Evolutionary conservation across 2,888 invertebrate species (phyloP).

Genomic region (Elmis aenea): DNA sequence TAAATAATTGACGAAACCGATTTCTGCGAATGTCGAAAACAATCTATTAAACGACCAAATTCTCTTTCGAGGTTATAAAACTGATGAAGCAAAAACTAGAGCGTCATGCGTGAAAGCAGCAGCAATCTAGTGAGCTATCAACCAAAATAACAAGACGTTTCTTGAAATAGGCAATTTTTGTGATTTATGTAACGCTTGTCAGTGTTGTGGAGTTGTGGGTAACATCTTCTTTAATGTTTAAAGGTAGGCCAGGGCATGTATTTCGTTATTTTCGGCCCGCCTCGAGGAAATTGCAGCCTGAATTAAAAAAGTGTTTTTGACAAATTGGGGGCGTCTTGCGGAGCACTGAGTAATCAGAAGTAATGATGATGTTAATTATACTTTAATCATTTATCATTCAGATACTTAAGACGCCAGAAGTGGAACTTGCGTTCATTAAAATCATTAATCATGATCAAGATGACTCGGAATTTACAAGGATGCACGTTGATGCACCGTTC

Average conservation of each 20-base stretch:
- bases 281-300: no score
- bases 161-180: constrained; percentile 15
- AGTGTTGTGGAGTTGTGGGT: constrained; percentile 9
- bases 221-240: constrained; percentile 16
- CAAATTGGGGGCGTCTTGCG: constrained; percentile 14
- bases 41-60: no score
- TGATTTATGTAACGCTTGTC: constrained; percentile 15
- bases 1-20: no score
- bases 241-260: constrained; percentile 1
- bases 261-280: no score
- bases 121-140: no score
- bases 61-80: no score
- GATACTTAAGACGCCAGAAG: constrained; percentile 14
- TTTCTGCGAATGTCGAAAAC: no score
- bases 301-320: constrained; percentile 7
- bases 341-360: constrained; percentile 9
- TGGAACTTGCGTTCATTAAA: constrained; percentile 12
- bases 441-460: constrained; percentile 17
- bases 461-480: neutral
- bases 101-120: no score
- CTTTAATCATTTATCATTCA: constrained; percentile 18
- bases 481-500: neutral
- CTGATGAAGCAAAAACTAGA: no score
- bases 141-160: no score
- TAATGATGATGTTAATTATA: constrained; percentile 21